These are phyloP conservation scores for Eptatretus burgeri DNA, from an alignment of 2,113 vertebrate genomes.

Conservation along the genomic window DNA sequence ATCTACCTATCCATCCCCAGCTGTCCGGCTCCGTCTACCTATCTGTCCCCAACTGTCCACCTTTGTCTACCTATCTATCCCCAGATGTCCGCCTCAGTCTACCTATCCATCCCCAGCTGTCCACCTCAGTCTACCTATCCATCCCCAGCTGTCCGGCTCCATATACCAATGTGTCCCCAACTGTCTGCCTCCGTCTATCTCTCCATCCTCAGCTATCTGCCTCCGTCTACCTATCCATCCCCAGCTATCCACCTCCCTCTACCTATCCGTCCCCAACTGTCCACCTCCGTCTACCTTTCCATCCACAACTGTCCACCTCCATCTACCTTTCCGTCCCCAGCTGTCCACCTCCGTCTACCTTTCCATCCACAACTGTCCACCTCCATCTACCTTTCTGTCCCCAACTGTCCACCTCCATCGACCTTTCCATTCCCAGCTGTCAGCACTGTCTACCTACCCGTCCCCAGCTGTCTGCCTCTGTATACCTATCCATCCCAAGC, in stretches of 20 bases:
- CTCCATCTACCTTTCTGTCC: neutral
- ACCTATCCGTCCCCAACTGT: neutral
- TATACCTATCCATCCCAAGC: no score
- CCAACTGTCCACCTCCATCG: neutral
- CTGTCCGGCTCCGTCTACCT: neutral
- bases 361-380: neutral
- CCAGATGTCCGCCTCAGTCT: neutral
- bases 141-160: neutral
- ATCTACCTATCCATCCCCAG: neutral
- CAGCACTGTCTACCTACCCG: neutral
- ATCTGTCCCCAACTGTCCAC: neutral
- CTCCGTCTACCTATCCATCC: neutral
- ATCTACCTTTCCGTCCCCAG: neutral
- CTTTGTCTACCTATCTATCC: neutral
- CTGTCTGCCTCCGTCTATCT: neutral
- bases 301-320: neutral
- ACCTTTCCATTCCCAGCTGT: neutral
- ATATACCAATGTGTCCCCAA: neutral
- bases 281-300: neutral
- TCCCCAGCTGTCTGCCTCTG: neutral
- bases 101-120: neutral
- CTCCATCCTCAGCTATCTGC: neutral
- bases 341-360: neutral
- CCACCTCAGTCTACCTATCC: neutral
- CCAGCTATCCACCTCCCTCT: neutral